These are phyloP conservation scores for Gephyroberyx darwinii DNA, from an alignment of 2,797 vertebrate genomes.

Conservation along the genomic window DNA sequence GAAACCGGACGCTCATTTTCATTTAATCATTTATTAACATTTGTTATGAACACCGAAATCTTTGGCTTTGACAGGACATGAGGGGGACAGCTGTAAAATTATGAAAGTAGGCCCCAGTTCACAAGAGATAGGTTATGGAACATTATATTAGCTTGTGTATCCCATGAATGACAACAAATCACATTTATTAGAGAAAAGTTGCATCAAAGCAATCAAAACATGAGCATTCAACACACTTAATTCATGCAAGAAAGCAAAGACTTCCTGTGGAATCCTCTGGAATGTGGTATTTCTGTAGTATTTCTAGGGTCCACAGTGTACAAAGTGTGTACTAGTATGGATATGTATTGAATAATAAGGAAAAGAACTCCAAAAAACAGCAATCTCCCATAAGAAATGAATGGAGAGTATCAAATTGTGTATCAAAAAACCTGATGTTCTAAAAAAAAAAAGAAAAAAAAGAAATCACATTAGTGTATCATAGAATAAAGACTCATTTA, in stretches of 20 bases:
- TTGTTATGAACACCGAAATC: background rate
- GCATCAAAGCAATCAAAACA: background rate
- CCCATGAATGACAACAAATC: conserved; percentile 6
- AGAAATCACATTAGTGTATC: conserved; percentile 2
- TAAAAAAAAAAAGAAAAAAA: background rate
- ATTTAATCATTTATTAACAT: background rate
- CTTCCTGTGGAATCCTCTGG: background rate
- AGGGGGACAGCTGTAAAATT: background rate
- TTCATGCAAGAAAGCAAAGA: conserved; percentile 14
- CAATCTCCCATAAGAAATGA: background rate
- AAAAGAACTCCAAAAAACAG: background rate
- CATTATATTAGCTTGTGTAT: background rate
- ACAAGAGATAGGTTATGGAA: background rate
- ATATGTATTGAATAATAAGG: background rate
- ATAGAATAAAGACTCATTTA: background rate
- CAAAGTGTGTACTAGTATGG: background rate
- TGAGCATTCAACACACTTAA: background rate
- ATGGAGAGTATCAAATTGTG: background rate
- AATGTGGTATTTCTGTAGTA: conserved; percentile 5
- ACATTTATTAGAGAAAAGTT: background rate
- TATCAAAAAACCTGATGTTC: background rate
- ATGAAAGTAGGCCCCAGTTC: background rate
- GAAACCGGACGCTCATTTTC: background rate
- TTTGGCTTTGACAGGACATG: conserved; percentile 1
- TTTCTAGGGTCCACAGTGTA: background rate